Base-by-base conservation (phyloP, 2,797 vertebrate genomes). In the Enteromius viviparus region DNA sequence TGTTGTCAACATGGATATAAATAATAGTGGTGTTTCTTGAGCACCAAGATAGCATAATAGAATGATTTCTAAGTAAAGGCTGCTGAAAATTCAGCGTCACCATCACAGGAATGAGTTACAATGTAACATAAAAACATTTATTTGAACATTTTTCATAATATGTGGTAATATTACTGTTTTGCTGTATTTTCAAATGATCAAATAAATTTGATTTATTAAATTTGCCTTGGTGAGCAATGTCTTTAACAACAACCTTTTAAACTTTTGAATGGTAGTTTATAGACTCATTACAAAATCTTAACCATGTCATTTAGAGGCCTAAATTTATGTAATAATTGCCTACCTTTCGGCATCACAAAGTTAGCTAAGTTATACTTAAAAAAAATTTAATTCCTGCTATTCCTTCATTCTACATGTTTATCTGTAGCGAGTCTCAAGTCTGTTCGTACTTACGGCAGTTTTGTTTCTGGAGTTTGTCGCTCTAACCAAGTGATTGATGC, bases 401-500 rank as follows among this genome's bases (percentile, higher is more conserved):
- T 34, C 34, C 4, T 34, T 34, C 34, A 19, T 15, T 80, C 37
- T 80, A 29, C 6, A 55, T 80, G 37, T 49, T 69, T 55, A 55
- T 60, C 68, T 71, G 3, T 15, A 60, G 26, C 60, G 1, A 6
- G 21, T 71, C 53, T 75, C 47, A 34, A 74, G 29, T 74, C 49
- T 7, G 72, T 58, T 74, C 26, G 49, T 42, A 45, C 8, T 76
- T 58, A 29, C 9, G 17, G 29, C 8, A n/a, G 21, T 34, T 69
- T 34, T 47, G 7, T 71, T 47, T 47, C 42, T 6, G 40, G 55
- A 58, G 53, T 10, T 49, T 1, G 12, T 34, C 2, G 3, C 58
- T 70, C 65, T 74, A 11, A 26, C 32, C 34, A 40, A 80, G 40
- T 19, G 53, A 80, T 60, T 80, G 23, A 80, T 80, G 23, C 37